Evolutionary conservation across 2,113 vertebrate species (phyloP).

Genomic region (Nibea coibor): DNA sequence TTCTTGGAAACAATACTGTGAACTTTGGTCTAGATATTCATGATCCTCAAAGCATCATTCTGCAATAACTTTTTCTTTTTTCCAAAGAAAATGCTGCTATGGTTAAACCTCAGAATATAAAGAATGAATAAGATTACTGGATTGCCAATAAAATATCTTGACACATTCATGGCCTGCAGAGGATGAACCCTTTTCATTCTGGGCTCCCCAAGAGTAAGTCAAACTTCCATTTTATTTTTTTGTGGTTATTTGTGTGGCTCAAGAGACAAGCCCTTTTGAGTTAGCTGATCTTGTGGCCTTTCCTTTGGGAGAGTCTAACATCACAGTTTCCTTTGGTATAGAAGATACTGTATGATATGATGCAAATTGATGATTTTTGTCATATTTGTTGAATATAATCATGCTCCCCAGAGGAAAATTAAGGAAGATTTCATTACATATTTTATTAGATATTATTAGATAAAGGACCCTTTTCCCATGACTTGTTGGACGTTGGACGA

Average conservation of each 20-base stretch:
- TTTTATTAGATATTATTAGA: too few relatives aligned
- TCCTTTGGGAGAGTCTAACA: background rate
- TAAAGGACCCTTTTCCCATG: too few relatives aligned
- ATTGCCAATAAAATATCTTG: too few relatives aligned
- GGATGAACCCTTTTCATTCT: background rate
- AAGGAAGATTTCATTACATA: too few relatives aligned
- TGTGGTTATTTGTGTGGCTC: background rate
- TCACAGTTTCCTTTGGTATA: background rate
- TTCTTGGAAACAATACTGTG: background rate
- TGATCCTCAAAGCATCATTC: background rate
- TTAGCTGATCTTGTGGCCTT: background rate
- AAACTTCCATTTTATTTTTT: background rate
- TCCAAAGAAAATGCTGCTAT: too few relatives aligned
- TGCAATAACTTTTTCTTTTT: conserved; percentile 1
- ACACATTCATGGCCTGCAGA: background rate
- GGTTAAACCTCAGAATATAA: too few relatives aligned
- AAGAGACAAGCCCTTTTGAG: background rate
- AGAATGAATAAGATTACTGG: too few relatives aligned
- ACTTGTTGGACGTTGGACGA: too few relatives aligned
- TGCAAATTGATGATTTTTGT: background rate
- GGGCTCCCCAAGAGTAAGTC: too few relatives aligned
- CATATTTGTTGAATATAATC: background rate
- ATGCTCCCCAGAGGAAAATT: background rate
- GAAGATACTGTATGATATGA: background rate
- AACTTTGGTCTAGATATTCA: background rate